Percentiles rank a stretch among this genome's conserved stretches.
Conservation (phyloP, 1,140 invertebrate genomes). For the Drosophila subpulchrella region DNA sequence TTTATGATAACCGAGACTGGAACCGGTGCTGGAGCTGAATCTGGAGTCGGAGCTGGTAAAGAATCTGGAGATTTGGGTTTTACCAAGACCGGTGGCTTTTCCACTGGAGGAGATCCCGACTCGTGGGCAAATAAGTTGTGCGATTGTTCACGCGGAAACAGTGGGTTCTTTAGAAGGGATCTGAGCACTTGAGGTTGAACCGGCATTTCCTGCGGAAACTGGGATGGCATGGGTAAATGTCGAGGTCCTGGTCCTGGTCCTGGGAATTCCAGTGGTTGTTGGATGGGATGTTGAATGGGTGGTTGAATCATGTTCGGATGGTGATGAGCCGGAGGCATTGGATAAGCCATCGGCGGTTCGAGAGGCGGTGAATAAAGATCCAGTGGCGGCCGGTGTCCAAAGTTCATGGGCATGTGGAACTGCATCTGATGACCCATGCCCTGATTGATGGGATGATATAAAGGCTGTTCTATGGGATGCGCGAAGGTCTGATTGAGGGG, state of each 20-base stretch:
- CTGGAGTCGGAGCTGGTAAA: not conserved
- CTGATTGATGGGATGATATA: not conserved
- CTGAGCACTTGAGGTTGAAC: too few relatives aligned
- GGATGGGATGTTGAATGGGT: slow-evolving; percentile 4
- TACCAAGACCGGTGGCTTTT: not conserved
- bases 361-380: not conserved
- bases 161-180: not conserved
- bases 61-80: not conserved
- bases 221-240: not conserved
- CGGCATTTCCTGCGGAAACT: not conserved
- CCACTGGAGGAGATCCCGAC: not conserved
- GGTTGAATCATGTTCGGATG: not conserved
- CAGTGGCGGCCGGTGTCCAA: not conserved
- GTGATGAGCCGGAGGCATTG: not conserved
- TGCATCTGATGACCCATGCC: not conserved
- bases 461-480: not conserved
- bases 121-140: not conserved
- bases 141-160: not conserved
- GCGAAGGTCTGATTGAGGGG: not conserved
- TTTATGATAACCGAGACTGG: not conserved
- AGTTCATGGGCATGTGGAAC: not conserved
- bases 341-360: not conserved
- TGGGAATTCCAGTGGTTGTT: not conserved
- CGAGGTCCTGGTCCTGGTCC: not conserved
- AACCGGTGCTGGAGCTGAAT: too few relatives aligned